phyloP scores from a whole-genome alignment of 2,113 vertebrate genomes.

The Datnioides undecimradiatus region DNA sequence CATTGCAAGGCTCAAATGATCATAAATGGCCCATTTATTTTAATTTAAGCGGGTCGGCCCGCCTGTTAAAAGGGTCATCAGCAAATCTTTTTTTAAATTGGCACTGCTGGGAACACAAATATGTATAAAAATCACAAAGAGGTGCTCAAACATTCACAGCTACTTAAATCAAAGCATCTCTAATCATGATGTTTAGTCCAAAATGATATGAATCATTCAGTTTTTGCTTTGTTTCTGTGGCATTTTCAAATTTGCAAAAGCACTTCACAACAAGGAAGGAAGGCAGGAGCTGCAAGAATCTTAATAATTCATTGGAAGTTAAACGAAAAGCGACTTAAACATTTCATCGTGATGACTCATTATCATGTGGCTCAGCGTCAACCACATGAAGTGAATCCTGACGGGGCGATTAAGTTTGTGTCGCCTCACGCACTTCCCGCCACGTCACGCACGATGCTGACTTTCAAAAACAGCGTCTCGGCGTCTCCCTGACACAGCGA shows the following conservation, averaged over 20 bases:
- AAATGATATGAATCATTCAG: no score
- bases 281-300: neutral
- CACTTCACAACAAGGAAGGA: neutral
- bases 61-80: neutral
- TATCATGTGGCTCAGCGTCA: neutral
- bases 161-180: neutral
- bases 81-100: neutral
- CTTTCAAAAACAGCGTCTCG: neutral
- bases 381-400: neutral
- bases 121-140: no score
- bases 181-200: no score
- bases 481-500: conserved; percentile 11
- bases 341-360: neutral
- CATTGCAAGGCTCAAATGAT: no score
- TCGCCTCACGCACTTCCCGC: neutral
- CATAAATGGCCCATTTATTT: no score
- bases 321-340: neutral
- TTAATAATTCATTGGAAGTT: neutral
- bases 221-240: neutral
- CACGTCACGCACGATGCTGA: neutral
- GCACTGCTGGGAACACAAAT: no score
- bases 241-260: neutral
- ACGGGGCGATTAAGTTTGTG: neutral
- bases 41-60: no score
- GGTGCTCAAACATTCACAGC: no score